These are phyloP conservation scores for Plagodis pulveraria DNA, from an alignment of 2,888 invertebrate genomes.

Conservation along the genomic window DNA sequence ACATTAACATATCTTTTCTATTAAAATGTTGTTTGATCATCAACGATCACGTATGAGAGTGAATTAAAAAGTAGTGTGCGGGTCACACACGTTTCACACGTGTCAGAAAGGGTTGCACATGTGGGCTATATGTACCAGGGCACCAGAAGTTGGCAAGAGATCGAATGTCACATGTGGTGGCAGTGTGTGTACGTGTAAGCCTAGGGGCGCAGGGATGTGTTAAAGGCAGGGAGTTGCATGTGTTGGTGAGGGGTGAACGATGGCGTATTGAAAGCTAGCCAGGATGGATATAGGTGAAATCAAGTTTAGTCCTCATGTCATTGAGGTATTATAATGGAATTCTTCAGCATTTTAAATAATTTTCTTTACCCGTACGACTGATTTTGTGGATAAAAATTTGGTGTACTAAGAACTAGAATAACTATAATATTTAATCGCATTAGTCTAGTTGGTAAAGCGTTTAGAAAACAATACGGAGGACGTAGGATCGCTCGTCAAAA, in stretches of 20 bases:
- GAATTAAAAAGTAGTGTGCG: constrained; percentile 44
- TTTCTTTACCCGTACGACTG: no score
- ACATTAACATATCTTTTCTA: neutral
- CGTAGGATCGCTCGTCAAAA: no score
- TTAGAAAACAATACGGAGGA: no score
- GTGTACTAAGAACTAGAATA: no score
- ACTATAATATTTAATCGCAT: no score
- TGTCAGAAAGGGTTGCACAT: constrained; percentile 82
- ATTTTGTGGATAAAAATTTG: no score
- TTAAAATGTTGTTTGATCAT: neutral
- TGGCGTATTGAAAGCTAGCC: constrained; percentile 35
- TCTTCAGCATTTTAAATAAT: no score
- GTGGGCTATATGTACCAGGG: constrained; percentile 81
- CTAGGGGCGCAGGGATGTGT: constrained; percentile 42
- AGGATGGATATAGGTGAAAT: neutral
- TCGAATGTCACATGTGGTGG: constrained; percentile 66
- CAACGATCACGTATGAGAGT: constrained; percentile 12
- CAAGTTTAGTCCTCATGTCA: neutral
- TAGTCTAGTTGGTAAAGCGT: no score
- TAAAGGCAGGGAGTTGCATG: constrained; percentile 35
- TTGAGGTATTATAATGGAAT: neutral
- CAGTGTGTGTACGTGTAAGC: constrained; percentile 57
- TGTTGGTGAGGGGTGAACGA: constrained; percentile 34
- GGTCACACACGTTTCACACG: constrained; percentile 55
- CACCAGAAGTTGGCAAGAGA: constrained; percentile 56